Evolutionary conservation across 1,140 invertebrate species (phyloP), one percentile per base, ranked within the genome.

Genomic region (Pseudomyrmex cubaensis): DNA sequence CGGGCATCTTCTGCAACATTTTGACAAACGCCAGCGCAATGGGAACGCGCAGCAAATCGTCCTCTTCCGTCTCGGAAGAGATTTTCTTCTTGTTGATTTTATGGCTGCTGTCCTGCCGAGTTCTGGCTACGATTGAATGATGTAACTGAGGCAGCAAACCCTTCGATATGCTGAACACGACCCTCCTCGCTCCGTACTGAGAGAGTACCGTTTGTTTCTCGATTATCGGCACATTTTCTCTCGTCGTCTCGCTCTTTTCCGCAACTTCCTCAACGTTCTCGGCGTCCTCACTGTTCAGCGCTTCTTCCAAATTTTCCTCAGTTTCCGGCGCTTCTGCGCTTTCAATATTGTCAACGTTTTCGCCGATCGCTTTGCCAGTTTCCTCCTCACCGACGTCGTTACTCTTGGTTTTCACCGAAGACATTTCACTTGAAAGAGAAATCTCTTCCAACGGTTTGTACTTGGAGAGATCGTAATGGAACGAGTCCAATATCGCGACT

Each of bases 21-120:
- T 99, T 99, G 0, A 99, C 97, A 85, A 99, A 95, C 0, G 99
- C 98, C 56, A 99, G 93, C 1, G 98, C 98, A 86, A 99, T 96
- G 0, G 99, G 98, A 12, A 99, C 97, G 76, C 98, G 95, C 76
- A 98, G 94, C 85, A 99, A 96, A 91, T 99, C 98, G 85, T 98
- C 97, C 89, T 99, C 98, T 87, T 97, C 97, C n/a, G 95, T 95
- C 46, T 96, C 96, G 9, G 94, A 83, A 35, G 96, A 95, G 0
- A 95, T 94, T 2, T 94, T 95, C 63, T 96, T 96, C 46, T 96
- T 95, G 90, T 98, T 97, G 0, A 97, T 90, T 91, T 99, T 99
- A 92, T 99, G 98, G 61, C 96, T 96, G 35, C 93, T 94, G 85
- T 97, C 98, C 83, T 96, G 96, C 72, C 96, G 96, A 0, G 96